Evolutionary conservation across 2,113 vertebrate species (phyloP).

Genomic region (Grammomys surdaster): DNA sequence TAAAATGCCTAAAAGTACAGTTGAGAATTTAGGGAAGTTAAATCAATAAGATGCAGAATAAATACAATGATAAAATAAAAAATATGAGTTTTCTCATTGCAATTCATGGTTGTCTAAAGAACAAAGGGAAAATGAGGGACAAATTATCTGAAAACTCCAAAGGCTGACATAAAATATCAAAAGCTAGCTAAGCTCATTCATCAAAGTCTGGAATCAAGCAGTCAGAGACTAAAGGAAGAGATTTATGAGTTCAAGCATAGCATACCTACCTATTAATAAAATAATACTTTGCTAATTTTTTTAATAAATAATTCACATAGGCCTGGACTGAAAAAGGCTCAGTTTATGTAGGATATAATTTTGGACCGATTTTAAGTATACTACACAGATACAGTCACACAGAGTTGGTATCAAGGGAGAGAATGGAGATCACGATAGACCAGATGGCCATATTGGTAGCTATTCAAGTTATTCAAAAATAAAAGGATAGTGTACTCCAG

Average conservation of each 20-base stretch:
- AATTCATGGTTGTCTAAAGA: not conserved
- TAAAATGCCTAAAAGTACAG: not conserved
- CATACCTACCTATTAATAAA: not conserved
- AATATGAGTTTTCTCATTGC: not conserved
- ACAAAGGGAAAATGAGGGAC: not conserved
- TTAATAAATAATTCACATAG: not conserved
- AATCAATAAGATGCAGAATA: not conserved
- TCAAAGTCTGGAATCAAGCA: not conserved
- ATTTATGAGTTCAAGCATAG: not conserved
- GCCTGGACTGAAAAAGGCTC: not conserved
- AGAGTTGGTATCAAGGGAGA: not conserved
- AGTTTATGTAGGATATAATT: not conserved
- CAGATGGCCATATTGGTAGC: not conserved
- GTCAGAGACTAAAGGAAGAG: not conserved
- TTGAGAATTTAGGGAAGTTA: not conserved
- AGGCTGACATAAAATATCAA: not conserved
- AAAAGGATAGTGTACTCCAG: not conserved
- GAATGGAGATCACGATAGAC: conserved; percentile 1
- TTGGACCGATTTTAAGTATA: not conserved
- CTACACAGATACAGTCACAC: not conserved
- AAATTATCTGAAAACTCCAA: not conserved
- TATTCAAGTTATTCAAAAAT: not conserved
- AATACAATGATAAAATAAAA: not conserved
- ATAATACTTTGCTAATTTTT: not conserved
- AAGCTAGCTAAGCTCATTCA: not conserved